Evolutionary conservation across 2,113 vertebrate species (phyloP), one percentile per base, ranked within the genome.

Genomic region (Cacatua alba): DNA sequence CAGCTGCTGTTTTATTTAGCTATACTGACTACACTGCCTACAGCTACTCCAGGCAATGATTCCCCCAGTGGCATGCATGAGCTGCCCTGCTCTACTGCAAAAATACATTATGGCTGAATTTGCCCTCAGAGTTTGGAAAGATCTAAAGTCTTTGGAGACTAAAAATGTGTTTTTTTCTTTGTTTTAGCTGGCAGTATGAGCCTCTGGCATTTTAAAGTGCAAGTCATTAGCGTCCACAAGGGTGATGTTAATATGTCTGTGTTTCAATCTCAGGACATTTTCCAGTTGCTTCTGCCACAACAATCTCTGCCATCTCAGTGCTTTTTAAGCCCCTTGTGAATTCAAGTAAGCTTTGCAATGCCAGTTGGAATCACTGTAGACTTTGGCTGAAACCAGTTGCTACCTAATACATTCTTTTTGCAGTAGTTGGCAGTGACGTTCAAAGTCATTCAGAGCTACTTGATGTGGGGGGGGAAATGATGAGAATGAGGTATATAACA

Each of bases 261-360:
- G 96, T 98, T 98, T 98, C 98, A 98, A 97, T 98, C 98, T 98
- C 98, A 93, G 96, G 98, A 98, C 98, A 97, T 97, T 98, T 98
- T 98, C 98, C 98, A 98, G 98, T 98, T 98, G 98, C 98, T 98
- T 97, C 98, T 98, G 98, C 98, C 98, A 98, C 97, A 98, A 97
- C 97, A 97, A 98, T 98, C 97, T 98, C 97, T 98, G 98, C 97
- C 98, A 97, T 97, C 95, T 98, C 98, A 98, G 94, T 98, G 98
- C 97, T 94, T 98, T 96, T 48, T 59, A 94, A 96, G 98, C 94
- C 98, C 98, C 97, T 49, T 92, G 95, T 98, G 98, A 98, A 97
- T 98, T 97, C 92, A 95, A 96, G 78, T 96, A 95, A 96, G 97
- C 97, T 97, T 97, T 89, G 79, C 95, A 57, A 88, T 96, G 96